A percentile compares a stretch with the other conserved stretches of the same genome.
Evolutionary conservation across 1,140 invertebrate species (phyloP).

Genomic region (Drosophila azteca): DNA sequence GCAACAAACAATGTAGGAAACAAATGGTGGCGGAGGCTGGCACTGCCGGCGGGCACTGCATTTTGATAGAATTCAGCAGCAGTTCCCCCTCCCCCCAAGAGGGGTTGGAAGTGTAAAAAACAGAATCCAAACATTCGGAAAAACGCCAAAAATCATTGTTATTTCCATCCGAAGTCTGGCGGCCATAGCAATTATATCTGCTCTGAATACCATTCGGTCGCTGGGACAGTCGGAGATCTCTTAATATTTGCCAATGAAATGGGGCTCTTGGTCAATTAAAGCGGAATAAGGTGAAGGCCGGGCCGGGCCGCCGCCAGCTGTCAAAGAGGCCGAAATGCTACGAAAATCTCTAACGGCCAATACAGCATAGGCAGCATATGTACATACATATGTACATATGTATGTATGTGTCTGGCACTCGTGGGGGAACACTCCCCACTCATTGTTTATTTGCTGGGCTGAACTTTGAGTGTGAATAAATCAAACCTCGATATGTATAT

Average conservation of each 20-base stretch:
- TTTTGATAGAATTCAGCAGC: conserved; percentile 24
- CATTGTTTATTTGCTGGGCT: conserved; percentile 58
- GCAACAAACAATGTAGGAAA: conserved; percentile 33
- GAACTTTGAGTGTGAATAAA: conserved; percentile 75
- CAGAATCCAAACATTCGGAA: conserved; percentile 23
- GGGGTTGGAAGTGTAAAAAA: conserved; percentile 14
- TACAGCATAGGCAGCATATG: conserved; percentile 1
- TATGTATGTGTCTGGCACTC: conserved; percentile 34
- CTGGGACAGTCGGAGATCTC: conserved; percentile 21
- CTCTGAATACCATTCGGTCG: conserved; percentile 24
- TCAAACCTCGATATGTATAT: conserved; percentile 16
- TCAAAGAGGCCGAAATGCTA: conserved; percentile 30
- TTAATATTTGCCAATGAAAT: conserved; percentile 36
- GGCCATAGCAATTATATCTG: conserved; percentile 27
- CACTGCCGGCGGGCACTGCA: conserved; percentile 16
- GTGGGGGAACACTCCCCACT: conserved; percentile 6
- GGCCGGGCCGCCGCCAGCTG: conserved; percentile 24
- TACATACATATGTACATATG: conserved; percentile 10
- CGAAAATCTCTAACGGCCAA: neutral
- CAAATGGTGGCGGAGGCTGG: conserved; percentile 1
- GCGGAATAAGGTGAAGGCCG: conserved; percentile 56
- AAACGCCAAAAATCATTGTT: neutral
- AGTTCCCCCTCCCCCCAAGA: neutral
- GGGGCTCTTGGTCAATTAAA: conserved; percentile 54
- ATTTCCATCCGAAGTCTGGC: conserved; percentile 14